These are phyloP conservation scores for Drosophila quinaria DNA, from an alignment of 2,888 invertebrate genomes.

Conservation along the genomic window DNA sequence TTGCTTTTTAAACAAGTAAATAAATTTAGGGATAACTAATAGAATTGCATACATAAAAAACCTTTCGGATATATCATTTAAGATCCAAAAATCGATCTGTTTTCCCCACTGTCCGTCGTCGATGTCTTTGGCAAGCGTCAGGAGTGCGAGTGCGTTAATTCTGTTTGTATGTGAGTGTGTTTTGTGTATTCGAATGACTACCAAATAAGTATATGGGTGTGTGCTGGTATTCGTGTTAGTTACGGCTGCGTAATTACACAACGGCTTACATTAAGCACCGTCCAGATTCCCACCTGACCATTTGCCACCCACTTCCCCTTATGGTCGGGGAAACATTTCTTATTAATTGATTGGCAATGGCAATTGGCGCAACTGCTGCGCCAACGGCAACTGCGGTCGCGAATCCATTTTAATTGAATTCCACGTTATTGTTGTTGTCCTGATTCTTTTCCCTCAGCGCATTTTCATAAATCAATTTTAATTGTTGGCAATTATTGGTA, in stretches of 20 bases:
- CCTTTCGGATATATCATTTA: too few relatives aligned
- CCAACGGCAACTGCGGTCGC: constrained; percentile 36
- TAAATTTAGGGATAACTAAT: too few relatives aligned
- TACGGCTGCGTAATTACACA: constrained; percentile 63
- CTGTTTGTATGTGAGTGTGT: not conserved
- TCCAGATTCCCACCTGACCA: constrained; percentile 36
- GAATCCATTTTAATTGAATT: constrained; percentile 73
- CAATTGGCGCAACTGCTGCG: constrained; percentile 26
- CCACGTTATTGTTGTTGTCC: constrained; percentile 26
- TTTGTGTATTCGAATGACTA: not conserved
- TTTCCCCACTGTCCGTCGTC: not conserved
- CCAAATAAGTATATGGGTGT: constrained; percentile 13
- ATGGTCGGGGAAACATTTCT: constrained; percentile 45
- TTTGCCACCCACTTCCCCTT: constrained; percentile 5
- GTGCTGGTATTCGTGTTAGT: constrained; percentile 62
- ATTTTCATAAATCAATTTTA: constrained; percentile 83
- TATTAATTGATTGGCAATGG: constrained; percentile 73
- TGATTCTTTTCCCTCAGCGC: constrained; percentile 23
- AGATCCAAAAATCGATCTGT: too few relatives aligned
- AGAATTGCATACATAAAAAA: too few relatives aligned
- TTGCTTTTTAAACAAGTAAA: too few relatives aligned
- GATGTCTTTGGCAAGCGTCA: not conserved
- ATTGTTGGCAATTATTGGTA: constrained; percentile 82
- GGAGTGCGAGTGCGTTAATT: constrained; percentile 49
- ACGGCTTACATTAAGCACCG: constrained; percentile 37